Evolutionary conservation across 2,888 invertebrate species (phyloP).

Genomic region (Crematogaster levior): DNA sequence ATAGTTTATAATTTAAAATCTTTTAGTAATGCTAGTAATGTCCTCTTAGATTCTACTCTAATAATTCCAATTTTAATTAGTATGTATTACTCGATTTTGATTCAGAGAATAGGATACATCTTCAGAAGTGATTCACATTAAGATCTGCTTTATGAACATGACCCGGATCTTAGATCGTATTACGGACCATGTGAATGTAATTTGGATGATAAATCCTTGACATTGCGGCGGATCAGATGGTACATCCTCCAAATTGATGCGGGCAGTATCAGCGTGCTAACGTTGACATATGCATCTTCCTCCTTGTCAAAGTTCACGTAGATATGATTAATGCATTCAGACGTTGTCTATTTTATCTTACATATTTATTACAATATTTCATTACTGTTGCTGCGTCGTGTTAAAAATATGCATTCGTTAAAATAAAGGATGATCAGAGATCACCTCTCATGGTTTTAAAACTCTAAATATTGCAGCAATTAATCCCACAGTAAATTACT

Average conservation of each 20-base stretch:
- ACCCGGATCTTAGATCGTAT: slow-evolving; percentile 49
- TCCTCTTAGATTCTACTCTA: background rate
- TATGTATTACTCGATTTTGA: background rate
- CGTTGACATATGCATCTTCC: slow-evolving; percentile 23
- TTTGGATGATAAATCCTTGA: slow-evolving; percentile 48
- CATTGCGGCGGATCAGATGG: slow-evolving; percentile 36
- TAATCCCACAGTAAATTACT: background rate
- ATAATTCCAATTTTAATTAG: background rate
- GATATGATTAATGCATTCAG: background rate
- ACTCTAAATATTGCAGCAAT: background rate
- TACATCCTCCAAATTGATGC: slow-evolving; percentile 43
- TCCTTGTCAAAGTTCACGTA: slow-evolving; percentile 3
- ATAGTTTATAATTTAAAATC: background rate
- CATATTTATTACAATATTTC: background rate
- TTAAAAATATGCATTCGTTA: background rate
- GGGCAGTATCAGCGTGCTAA: slow-evolving; percentile 8
- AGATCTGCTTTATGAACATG: slow-evolving; percentile 45
- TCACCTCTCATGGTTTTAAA: background rate
- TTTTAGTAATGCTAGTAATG: background rate
- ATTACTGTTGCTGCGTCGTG: background rate
- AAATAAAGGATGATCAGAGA: background rate
- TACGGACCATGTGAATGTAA: slow-evolving; percentile 12
- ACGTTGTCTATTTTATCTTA: background rate
- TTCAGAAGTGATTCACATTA: slow-evolving; percentile 21
- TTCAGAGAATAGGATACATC: slow-evolving; percentile 15